These are phyloP conservation scores for Oncorhynchus tshawytscha DNA, from an alignment of 2,113 vertebrate genomes.

Conservation along the genomic window DNA sequence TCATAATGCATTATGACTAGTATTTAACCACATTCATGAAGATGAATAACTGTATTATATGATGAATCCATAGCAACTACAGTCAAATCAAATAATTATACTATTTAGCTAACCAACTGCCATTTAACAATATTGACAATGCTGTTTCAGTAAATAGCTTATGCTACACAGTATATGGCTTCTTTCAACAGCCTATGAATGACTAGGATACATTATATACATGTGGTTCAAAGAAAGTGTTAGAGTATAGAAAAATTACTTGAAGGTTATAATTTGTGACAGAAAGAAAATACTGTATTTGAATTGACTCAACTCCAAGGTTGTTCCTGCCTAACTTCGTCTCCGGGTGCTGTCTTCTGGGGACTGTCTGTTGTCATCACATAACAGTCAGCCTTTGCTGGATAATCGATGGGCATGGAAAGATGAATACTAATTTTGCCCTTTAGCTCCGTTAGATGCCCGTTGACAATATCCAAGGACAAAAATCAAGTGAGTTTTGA, in stretches of 20 bases:
- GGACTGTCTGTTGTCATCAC: conserved; percentile 35
- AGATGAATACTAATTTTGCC: conserved; percentile 39
- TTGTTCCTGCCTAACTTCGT: conserved; percentile 35
- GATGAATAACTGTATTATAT: background rate
- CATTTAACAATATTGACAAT: no score
- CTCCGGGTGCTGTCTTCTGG: conserved; percentile 27
- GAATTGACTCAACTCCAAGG: conserved; percentile 38
- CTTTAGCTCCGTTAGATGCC: conserved; percentile 33
- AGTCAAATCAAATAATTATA: no score
- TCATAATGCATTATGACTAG: conserved; percentile 22
- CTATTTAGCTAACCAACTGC: no score
- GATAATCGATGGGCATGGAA: conserved; percentile 45
- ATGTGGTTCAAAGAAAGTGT: no score
- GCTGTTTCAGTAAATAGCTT: no score
- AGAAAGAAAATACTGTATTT: background rate
- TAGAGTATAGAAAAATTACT: no score
- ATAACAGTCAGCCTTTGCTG: conserved; percentile 24
- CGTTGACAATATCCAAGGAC: conserved; percentile 50
- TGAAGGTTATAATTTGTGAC: background rate
- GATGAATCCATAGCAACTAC: no score
- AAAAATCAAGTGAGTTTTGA: conserved; percentile 20
- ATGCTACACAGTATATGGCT: no score
- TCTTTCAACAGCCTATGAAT: no score
- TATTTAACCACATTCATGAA: background rate
- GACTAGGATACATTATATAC: no score